Evolutionary conservation across 2,797 vertebrate genomes (phyloP), one percentile per base, ranked within the genome.

Genomic region (Leptatherina wallacei): DNA sequence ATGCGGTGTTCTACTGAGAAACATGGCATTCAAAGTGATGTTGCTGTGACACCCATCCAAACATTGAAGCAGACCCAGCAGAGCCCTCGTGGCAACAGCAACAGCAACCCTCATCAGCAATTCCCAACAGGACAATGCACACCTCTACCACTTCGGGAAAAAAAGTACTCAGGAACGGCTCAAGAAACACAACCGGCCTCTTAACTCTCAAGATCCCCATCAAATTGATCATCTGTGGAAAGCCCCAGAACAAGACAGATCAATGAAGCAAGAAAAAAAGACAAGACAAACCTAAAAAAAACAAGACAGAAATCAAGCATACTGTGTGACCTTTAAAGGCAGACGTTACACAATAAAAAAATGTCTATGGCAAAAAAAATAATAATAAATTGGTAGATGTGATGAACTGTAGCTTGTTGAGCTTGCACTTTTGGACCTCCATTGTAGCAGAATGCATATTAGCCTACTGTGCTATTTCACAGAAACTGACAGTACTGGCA

Each of bases 401-500:
- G 64, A 78, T 72, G 66, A 79, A 47, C 55, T 71, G 63, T 20
- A 29, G 58, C 56, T 68, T 7, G 16, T 63, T 73, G 59, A 70
- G 58, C 18, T 75, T 63, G 74, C 69, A 70, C 49, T 59, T 80
- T 77, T 69, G 64, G 40, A 78, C 47, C 44, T 27, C 52, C 11
- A 30, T 61, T 64, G 69, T 77, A 69, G 69, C 65, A 67, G 68
- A 78, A 66, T 71, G 36, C 73, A 71, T 65, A 77, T 88, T 85
- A 83, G 76, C 82, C 79, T 63, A 56, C 73, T 73, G 78, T 81
- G 83, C 75, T 71, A 58, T 83, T 91, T 88, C 74, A 78, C 52
- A 72, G 49, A 72, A 68, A 75, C 73, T 86, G 65, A 71, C 85
- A 84, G 75, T 59, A 65, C 60, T 10, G 79, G 82, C 85, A 77